These are phyloP conservation scores for Meiosimyza decipiens DNA, from an alignment of 2,888 invertebrate genomes.

Conservation along the genomic window DNA sequence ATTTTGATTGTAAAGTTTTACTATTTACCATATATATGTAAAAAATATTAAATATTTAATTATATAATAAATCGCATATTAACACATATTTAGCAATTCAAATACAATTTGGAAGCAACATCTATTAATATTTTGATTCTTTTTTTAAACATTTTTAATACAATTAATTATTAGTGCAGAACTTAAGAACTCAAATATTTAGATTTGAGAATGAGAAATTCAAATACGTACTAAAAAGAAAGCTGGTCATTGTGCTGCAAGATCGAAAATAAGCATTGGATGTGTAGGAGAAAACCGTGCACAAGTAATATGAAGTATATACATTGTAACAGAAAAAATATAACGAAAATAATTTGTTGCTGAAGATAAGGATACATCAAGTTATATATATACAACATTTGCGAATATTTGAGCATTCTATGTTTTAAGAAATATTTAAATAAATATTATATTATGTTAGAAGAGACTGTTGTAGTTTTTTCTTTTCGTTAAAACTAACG, in stretches of 20 bases:
- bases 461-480: not conserved
- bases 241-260: no score
- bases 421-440: slow-evolving; percentile 7
- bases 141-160: no score
- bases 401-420: not conserved
- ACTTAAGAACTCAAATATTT: no score
- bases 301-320: no score
- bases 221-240: no score
- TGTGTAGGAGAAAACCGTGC: no score
- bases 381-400: slow-evolving; percentile 5
- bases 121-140: no score
- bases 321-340: no score
- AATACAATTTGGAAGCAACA: slow-evolving; percentile 2
- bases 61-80: slow-evolving; percentile 2
- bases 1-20: slow-evolving; percentile 1
- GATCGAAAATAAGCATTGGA: no score
- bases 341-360: slow-evolving; percentile 1
- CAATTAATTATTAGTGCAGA: no score
- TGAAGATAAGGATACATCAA: not conserved
- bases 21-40: not conserved
- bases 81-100: slow-evolving; percentile 8
- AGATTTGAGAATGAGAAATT: no score
- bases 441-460: slow-evolving; percentile 7
- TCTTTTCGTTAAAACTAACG: no score
- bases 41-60: slow-evolving; percentile 2